phyloP scores from a whole-genome alignment of 2,113 vertebrate species.

The Lutjanus erythropterus region DNA sequence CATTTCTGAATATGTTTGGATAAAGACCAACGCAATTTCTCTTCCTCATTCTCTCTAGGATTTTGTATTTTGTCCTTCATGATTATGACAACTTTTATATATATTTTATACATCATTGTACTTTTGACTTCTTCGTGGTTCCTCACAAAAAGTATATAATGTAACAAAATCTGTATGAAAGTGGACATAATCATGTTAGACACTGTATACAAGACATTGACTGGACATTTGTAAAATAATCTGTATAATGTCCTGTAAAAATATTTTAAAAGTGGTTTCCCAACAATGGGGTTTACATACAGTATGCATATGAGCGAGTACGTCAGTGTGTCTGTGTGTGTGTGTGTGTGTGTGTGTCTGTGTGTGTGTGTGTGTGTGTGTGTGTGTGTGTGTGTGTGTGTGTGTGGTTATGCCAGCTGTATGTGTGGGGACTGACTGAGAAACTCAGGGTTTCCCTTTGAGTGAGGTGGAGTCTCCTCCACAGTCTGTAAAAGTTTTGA shows the following conservation, averaged over 20 bases:
- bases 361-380: conserved; percentile 40
- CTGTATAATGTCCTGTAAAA: conserved; percentile 42
- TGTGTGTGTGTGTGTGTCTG: conserved; percentile 13
- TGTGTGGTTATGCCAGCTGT: conserved; percentile 88
- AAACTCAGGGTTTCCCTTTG: conserved; percentile 87
- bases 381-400: conserved; percentile 18
- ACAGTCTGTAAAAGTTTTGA: conserved; percentile 90
- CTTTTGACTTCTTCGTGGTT: conserved; percentile 1
- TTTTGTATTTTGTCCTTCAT: conserved; percentile 46
- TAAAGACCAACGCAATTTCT: conserved; percentile 2
- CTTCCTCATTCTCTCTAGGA: no score
- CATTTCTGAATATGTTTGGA: conserved; percentile 2
- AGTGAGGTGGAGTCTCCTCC: conserved; percentile 85
- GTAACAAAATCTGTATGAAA: conserved; percentile 33
- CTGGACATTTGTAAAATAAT: conserved; percentile 46
- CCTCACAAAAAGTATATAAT: conserved; percentile 11
- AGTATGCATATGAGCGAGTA: conserved; percentile 6
- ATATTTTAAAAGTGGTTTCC: conserved; percentile 50
- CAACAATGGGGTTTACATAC: conserved; percentile 40
- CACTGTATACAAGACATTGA: conserved; percentile 38
- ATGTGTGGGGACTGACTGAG: conserved; percentile 89
- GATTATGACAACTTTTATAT: conserved; percentile 40
- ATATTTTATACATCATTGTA: conserved; percentile 4
- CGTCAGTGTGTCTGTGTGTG: conserved; percentile 41
- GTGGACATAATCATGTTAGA: conserved; percentile 31